Conservation (phyloP, 2,113 vertebrate genomes). For the Podocnemis expansa region DNA sequence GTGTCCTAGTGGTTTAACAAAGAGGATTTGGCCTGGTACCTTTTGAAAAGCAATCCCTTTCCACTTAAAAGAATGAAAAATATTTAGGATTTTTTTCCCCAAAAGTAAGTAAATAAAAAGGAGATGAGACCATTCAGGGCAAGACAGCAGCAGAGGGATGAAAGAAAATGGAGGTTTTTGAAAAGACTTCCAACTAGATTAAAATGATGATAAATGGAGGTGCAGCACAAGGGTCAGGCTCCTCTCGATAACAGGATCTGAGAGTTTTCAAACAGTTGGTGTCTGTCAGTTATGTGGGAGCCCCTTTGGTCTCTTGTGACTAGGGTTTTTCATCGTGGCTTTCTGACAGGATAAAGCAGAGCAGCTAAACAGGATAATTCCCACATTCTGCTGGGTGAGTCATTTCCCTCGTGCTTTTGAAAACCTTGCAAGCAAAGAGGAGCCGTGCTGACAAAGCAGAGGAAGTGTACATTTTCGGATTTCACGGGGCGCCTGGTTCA, state of each 20-base stretch:
- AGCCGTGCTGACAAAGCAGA: slow-evolving; percentile 68
- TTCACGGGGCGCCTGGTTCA: slow-evolving; percentile 61
- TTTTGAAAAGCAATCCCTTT: slow-evolving; percentile 16
- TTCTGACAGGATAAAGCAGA: slow-evolving; percentile 73
- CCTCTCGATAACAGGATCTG: slow-evolving; percentile 66
- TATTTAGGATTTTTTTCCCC: background rate
- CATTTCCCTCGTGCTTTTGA: slow-evolving; percentile 75
- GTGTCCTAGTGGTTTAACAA: background rate
- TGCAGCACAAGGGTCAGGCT: slow-evolving; percentile 50
- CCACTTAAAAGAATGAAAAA: slow-evolving; percentile 14
- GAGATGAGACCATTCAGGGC: background rate
- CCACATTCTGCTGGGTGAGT: slow-evolving; percentile 75
- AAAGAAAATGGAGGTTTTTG: slow-evolving; percentile 54
- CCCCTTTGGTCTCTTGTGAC: slow-evolving; percentile 38
- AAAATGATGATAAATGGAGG: slow-evolving; percentile 63
- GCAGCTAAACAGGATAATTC: slow-evolving; percentile 74
- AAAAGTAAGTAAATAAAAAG: slow-evolving; percentile 19
- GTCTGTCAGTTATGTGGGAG: slow-evolving; percentile 59
- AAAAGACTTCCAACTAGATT: slow-evolving; percentile 46
- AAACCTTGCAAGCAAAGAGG: slow-evolving; percentile 68
- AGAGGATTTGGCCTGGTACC: background rate
- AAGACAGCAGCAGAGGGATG: slow-evolving; percentile 49
- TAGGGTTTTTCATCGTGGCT: slow-evolving; percentile 60
- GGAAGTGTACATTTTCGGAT: slow-evolving; percentile 64
- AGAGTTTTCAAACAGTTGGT: slow-evolving; percentile 45